Percentiles rank a stretch among this genome's conserved stretches.
phyloP scores from a whole-genome alignment of 2,113 vertebrate genomes.

The Indicator indicator region DNA sequence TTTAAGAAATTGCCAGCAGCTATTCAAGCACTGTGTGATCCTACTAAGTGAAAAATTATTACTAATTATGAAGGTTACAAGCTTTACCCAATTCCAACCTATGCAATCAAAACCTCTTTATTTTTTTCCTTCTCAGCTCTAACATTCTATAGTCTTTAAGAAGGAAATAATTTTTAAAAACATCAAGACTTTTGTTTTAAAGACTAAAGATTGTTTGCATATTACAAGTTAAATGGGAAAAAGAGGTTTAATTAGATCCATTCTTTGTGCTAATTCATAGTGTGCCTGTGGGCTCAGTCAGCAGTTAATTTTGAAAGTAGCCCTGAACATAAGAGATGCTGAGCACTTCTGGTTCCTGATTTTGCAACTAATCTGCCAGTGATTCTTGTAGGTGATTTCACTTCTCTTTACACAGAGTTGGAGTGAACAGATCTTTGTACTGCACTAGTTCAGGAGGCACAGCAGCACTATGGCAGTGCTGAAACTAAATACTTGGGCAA shows the following conservation, averaged over 20 bases:
- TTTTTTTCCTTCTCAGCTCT: neutral
- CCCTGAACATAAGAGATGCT: neutral
- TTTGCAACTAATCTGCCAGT: neutral
- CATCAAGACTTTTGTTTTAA: neutral
- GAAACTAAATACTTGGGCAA: neutral
- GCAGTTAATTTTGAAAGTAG: neutral
- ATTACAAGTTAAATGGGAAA: conserved; percentile 3
- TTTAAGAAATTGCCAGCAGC: conserved; percentile 50
- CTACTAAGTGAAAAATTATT: conserved; percentile 66
- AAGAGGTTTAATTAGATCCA: conserved; percentile 8
- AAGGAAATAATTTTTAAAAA: neutral
- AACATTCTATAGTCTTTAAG: neutral
- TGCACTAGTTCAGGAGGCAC: neutral
- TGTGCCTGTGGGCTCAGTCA: neutral
- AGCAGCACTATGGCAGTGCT: neutral
- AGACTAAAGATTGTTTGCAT: neutral
- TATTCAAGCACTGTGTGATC: conserved; percentile 48
- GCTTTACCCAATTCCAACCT: neutral
- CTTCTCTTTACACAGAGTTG: neutral
- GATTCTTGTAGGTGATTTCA: neutral
- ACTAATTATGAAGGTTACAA: conserved; percentile 51
- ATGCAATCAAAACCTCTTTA: neutral
- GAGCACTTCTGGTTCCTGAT: neutral
- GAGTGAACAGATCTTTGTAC: neutral
- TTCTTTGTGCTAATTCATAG: neutral